Evolutionary conservation across 2,113 vertebrate genomes (phyloP).

Genomic region (Dicrurus megarhynchus): DNA sequence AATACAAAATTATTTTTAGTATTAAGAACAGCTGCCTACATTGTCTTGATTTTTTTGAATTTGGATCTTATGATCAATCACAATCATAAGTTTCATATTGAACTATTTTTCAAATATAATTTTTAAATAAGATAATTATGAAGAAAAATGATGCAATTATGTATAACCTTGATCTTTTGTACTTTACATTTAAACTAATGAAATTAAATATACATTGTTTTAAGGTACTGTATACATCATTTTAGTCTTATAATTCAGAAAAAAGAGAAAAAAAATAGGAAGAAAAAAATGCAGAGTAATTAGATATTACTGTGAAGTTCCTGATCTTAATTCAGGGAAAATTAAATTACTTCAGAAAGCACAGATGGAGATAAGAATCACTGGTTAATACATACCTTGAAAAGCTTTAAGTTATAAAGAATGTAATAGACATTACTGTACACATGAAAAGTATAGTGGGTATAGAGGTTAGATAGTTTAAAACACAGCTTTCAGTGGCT

Average conservation of each 20-base stretch:
- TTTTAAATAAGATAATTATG: not conserved
- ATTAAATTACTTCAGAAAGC: not conserved
- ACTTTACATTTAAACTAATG: not conserved
- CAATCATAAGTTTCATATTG: not conserved
- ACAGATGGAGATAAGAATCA: not conserved
- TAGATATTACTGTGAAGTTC: not conserved
- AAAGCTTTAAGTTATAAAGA: not conserved
- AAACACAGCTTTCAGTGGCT: not conserved
- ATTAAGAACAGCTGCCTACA: not conserved
- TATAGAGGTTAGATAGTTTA: not conserved
- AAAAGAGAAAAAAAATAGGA: not conserved
- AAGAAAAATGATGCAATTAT: not conserved
- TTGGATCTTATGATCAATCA: not conserved
- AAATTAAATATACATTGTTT: not conserved
- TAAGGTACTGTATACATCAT: rapidly evolving
- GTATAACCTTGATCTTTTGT: not conserved
- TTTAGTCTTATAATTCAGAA: not conserved
- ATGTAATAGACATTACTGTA: not conserved
- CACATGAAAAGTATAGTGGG: not conserved
- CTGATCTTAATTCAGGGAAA: not conserved
- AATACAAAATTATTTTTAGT: not conserved
- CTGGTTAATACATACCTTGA: not conserved
- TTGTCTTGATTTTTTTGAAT: not conserved
- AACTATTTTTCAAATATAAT: not conserved
- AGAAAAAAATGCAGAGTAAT: not conserved